Conservation (phyloP, 2,797 vertebrate genomes). For the Lutjanus argentimaculatus region DNA sequence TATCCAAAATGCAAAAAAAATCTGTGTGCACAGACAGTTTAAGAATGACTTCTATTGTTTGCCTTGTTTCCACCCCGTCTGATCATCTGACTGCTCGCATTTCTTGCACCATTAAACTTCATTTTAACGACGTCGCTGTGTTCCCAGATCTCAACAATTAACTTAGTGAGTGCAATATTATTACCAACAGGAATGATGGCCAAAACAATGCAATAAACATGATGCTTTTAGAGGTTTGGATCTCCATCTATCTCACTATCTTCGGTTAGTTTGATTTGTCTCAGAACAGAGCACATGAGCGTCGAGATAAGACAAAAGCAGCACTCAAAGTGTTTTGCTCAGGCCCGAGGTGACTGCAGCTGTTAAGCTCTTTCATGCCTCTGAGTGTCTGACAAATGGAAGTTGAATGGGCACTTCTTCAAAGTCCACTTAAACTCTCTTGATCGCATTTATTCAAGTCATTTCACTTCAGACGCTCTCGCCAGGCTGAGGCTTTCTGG, state of each 20-base stretch:
- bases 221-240: neutral
- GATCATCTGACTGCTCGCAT: neutral
- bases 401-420: conserved; percentile 48
- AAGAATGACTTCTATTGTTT: neutral
- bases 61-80: neutral
- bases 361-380: conserved; percentile 32
- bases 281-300: neutral
- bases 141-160: neutral
- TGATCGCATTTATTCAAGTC: conserved; percentile 44
- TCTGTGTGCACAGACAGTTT: neutral
- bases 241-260: neutral
- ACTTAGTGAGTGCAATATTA: neutral
- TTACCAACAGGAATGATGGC: neutral
- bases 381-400: conserved; percentile 42
- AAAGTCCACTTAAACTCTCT: conserved; percentile 48
- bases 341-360: conserved; percentile 16
- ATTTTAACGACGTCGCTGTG: neutral
- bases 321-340: conserved; percentile 7
- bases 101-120: neutral
- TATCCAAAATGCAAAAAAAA: neutral
- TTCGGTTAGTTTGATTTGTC: neutral
- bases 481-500: conserved; percentile 19
- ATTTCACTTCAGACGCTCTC: conserved; percentile 41
- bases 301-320: conserved; percentile 10
- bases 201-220: neutral